These are phyloP conservation scores for Chamaetylas fuelleborni DNA, from an alignment of 2,113 vertebrate genomes.

Conservation along the genomic window DNA sequence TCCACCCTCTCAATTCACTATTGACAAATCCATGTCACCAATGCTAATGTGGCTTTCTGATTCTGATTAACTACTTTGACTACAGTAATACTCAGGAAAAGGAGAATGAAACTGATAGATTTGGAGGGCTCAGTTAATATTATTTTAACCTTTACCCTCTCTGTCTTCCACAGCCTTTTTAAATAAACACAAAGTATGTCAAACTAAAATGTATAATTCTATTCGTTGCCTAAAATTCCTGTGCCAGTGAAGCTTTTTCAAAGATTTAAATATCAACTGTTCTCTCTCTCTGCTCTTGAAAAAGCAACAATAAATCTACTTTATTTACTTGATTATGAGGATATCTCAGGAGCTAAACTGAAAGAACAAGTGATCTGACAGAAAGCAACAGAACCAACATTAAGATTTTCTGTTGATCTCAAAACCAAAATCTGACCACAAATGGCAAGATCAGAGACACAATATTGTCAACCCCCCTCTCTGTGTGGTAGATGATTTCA, in stretches of 20 bases:
- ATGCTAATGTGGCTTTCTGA: not conserved
- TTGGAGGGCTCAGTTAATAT: constrained; percentile 50
- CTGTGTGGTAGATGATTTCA: not conserved
- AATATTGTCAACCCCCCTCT: not conserved
- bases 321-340: not conserved
- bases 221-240: constrained; percentile 5
- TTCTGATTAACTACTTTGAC: constrained; percentile 28
- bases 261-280: not conserved
- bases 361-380: not conserved
- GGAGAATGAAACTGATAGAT: constrained; percentile 33
- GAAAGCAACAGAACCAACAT: not conserved
- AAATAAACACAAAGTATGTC: constrained; percentile 58
- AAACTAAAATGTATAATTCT: constrained; percentile 38
- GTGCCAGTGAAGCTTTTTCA: not conserved
- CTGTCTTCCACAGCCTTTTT: constrained; percentile 39
- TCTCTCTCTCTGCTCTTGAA: not conserved
- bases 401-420: not conserved
- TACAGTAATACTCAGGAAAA: constrained; percentile 28
- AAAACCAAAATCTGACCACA: not conserved
- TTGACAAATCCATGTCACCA: not conserved
- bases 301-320: not conserved
- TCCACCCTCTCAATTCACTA: not conserved
- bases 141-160: constrained; percentile 59
- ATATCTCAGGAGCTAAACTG: not conserved
- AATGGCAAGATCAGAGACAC: not conserved